Evolutionary conservation across 2,113 vertebrate genomes (phyloP), one percentile per base, ranked within the genome.

Genomic region (Micronisus gabar): DNA sequence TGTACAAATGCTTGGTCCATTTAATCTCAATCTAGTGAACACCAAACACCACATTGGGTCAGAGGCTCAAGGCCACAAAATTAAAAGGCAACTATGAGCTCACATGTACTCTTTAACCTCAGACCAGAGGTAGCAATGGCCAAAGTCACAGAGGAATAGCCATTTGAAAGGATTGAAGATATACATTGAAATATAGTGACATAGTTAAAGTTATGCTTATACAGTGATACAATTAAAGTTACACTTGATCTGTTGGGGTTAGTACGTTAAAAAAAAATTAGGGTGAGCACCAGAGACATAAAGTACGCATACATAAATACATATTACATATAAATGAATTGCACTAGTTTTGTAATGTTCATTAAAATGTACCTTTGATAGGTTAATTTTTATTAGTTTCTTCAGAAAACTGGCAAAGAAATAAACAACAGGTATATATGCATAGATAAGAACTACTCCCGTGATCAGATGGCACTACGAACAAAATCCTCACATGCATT

Each of bases 61-160:
- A 97, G 96, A 97, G 95, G 92, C 88, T 97, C 79, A 97, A 97
- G 91, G 72, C 75, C 76, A 96, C 56, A 94, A 92, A 97, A 98
- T 98, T 97, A 98, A 98, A 98, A 96, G 96, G 86, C 90, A 87
- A 47, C 22, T 79, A 84, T 58, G 68, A 97, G 91, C 5, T 93
- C 96, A 96, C 36, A 48, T 45, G 74, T 67, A 94, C 47, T 85
- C 90, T 93, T 97, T 97, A 97, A 96, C 90, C 36, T 93, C 90
- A 95, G 91, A 82, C 6, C 43, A 93, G 79, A 91, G 48, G 48
- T 82, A 96, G 80, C 40, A 90, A 65, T 38, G 36, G 25, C 47
- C 50, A 74, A 90, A 87, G 65, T 78, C 85, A 95, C 58, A 89
- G 73, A 95, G 43, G 74, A 96, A 80, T 45, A 97, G 30, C 11